Conservation (phyloP, 2,888 invertebrate genomes). For the Eupithecia abbreviata region DNA sequence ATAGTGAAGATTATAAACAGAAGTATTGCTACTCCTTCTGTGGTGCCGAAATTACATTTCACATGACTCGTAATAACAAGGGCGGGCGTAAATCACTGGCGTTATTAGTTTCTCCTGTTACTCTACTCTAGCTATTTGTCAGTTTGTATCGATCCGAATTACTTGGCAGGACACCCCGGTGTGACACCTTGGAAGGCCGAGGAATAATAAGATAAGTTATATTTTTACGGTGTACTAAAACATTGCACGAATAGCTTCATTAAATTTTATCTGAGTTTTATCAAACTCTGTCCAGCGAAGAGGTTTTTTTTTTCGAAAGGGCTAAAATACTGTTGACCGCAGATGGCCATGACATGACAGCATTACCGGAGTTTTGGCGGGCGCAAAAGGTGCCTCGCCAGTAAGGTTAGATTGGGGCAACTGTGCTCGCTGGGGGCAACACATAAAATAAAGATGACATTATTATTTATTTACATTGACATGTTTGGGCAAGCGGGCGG, state of each 20-base stretch:
- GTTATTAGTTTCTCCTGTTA: conserved; percentile 82
- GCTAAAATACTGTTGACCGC: too few species aligned
- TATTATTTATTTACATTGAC: neutral
- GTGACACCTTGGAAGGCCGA: neutral
- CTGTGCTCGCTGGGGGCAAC: too few species aligned
- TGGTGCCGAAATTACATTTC: conserved; percentile 81
- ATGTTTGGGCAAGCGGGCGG: conserved; percentile 30
- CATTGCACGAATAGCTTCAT: neutral
- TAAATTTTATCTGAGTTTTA: neutral
- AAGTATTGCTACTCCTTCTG: conserved; percentile 18
- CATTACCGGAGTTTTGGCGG: too few species aligned
- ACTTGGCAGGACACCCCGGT: conserved; percentile 36
- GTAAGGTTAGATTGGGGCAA: too few species aligned
- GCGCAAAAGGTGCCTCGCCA: too few species aligned
- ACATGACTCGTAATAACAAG: conserved; percentile 84
- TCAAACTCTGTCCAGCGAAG: neutral
- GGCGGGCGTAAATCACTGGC: conserved; percentile 82
- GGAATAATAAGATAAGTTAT: neutral
- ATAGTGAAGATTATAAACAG: conserved; percentile 5
- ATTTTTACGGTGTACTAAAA: neutral
- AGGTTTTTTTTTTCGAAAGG: neutral
- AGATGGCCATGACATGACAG: too few species aligned
- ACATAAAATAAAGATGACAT: neutral
- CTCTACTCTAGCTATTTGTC: conserved; percentile 74
- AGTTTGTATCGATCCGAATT: conserved; percentile 72